phyloP scores from a whole-genome alignment of 2,888 invertebrate genomes.

The Habroteleia sp. region DNA sequence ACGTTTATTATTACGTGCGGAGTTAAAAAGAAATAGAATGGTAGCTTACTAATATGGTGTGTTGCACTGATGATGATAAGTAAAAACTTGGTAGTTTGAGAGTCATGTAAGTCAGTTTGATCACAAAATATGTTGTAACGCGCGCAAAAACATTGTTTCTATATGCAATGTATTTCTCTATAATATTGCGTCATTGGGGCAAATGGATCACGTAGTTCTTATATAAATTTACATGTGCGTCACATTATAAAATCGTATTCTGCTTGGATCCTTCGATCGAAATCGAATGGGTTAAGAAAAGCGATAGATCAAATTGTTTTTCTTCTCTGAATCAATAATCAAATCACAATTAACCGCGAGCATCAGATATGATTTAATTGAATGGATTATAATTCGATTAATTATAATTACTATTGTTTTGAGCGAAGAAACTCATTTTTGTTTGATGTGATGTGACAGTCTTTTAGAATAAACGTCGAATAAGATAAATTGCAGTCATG shows the following conservation, averaged over 20 bases:
- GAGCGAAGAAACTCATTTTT: too few relatives aligned
- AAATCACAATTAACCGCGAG: too few relatives aligned
- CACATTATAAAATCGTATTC: background rate
- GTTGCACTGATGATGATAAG: background rate
- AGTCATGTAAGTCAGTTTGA: slow-evolving; percentile 18
- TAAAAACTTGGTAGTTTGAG: slow-evolving; percentile 1
- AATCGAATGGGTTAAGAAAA: too few relatives aligned
- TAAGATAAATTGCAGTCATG: slow-evolving; percentile 36
- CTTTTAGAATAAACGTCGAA: slow-evolving; percentile 23
- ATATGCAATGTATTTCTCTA: slow-evolving; percentile 22
- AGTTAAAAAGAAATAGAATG: too few relatives aligned
- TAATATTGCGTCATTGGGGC: slow-evolving; percentile 21
- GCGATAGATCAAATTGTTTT: too few relatives aligned
- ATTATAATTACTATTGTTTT: too few relatives aligned
- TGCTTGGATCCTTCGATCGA: background rate
- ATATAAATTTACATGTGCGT: slow-evolving; percentile 13
- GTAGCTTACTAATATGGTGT: too few relatives aligned
- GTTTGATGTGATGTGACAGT: background rate
- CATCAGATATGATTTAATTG: too few relatives aligned
- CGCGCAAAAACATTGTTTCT: slow-evolving; percentile 39
- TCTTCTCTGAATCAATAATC: too few relatives aligned
- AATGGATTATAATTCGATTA: too few relatives aligned
- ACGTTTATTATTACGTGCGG: too few relatives aligned
- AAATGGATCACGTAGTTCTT: slow-evolving; percentile 40
- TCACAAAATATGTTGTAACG: slow-evolving; percentile 28